Percentiles rank a stretch among this genome's conserved stretches.
These are phyloP conservation scores for Leucophenga montana DNA, from an alignment of 2,888 invertebrate species.

Conservation along the genomic window DNA sequence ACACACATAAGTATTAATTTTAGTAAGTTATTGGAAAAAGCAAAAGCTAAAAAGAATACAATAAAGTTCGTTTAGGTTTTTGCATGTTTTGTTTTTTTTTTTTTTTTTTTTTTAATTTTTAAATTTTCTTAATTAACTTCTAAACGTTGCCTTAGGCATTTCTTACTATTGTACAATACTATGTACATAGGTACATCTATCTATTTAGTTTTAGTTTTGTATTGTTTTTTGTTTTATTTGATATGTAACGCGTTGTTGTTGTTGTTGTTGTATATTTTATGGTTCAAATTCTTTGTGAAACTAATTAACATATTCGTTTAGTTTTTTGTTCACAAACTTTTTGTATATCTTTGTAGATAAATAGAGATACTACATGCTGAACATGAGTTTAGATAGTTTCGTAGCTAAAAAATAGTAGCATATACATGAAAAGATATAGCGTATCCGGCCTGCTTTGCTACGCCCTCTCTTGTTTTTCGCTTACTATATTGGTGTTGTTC, in stretches of 20 bases:
- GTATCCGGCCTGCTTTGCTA: too few species aligned
- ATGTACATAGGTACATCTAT: not conserved
- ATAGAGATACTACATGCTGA: too few species aligned
- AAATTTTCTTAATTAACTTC: constrained; percentile 19
- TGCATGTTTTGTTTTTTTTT: not conserved
- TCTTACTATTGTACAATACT: not conserved
- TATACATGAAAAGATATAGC: too few species aligned
- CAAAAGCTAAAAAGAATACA: not conserved
- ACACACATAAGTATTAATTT: not conserved
- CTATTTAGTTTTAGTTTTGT: not conserved
- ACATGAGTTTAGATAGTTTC: too few species aligned
- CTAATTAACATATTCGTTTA: constrained; percentile 14
- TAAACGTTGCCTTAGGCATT: constrained; percentile 14
- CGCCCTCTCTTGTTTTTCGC: too few species aligned
- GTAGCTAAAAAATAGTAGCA: too few species aligned
- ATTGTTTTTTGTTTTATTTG: constrained; percentile 7
- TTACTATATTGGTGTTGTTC: too few species aligned
- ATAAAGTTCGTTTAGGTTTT: not conserved
- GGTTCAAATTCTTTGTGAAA: constrained; percentile 8
- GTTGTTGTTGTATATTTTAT: not conserved
- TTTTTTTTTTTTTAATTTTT: not conserved
- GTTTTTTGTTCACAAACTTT: not conserved
- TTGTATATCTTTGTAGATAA: too few species aligned
- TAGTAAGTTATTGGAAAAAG: not conserved
- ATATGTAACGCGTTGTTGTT: not conserved